A percentile compares a stretch with the other conserved stretches of the same genome.
Evolutionary conservation across 2,113 vertebrate species (phyloP).

Genomic region (Sorex fumeus): DNA sequence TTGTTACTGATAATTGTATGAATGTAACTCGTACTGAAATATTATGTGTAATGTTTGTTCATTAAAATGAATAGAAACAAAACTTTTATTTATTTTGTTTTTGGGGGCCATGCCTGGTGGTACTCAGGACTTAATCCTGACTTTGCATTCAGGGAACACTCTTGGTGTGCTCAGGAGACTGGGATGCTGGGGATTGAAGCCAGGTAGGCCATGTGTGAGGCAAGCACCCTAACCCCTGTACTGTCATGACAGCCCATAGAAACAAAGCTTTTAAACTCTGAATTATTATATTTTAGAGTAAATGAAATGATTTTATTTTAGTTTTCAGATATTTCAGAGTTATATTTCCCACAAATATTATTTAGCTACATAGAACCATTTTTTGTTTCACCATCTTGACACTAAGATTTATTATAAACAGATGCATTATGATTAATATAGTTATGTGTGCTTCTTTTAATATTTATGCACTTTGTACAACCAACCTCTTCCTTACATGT

Average conservation of each 20-base stretch:
- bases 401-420: constrained; percentile 78
- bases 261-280: neutral
- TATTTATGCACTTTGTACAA: constrained; percentile 73
- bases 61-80: neutral
- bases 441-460: neutral
- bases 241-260: no score
- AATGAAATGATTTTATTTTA: constrained; percentile 18
- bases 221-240: no score
- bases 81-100: neutral
- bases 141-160: no score
- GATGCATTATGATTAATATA: no score
- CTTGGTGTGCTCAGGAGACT: no score
- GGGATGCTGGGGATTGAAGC: no score
- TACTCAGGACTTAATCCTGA: no score
- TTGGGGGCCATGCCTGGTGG: no score
- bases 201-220: no score
- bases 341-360: constrained; percentile 77
- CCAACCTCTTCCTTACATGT: constrained; percentile 34
- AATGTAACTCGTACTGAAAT: neutral
- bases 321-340: constrained; percentile 64
- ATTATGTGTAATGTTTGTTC: neutral
- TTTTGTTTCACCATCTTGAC: constrained; percentile 76
- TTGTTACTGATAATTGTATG: constrained; percentile 1
- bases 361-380: constrained; percentile 78
- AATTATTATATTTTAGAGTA: constrained; percentile 30